A percentile compares a stretch with the other conserved stretches of the same genome.
Conservation (phyloP, 2,888 invertebrate species). For the Papilio protenor region DNA sequence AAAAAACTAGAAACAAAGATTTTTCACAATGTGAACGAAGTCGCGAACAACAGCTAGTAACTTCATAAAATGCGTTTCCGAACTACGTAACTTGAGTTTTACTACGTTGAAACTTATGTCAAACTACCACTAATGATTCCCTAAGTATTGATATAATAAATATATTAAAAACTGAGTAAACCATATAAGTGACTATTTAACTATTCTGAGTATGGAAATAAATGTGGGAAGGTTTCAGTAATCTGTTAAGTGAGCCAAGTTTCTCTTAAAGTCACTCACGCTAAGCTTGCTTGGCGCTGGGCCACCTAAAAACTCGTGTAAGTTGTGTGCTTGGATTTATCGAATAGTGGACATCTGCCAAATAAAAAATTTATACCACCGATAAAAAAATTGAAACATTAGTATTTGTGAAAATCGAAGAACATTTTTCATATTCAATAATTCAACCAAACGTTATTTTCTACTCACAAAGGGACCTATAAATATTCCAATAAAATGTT, state of each 20-base stretch:
- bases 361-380: neutral
- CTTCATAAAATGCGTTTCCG: no score
- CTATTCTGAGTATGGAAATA: neutral
- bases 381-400: neutral
- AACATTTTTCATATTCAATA: neutral
- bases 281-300: slow-evolving; percentile 12
- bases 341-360: slow-evolving; percentile 21
- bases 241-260: slow-evolving; percentile 17
- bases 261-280: neutral
- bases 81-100: no score
- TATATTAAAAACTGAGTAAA: neutral
- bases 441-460: neutral
- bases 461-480: neutral
- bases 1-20: neutral
- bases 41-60: no score
- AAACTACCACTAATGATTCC: no score
- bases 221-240: neutral
- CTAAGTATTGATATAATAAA: no score
- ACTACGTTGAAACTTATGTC: no score
- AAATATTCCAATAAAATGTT: neutral
- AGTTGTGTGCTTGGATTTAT: no score
- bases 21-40: neutral
- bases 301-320: slow-evolving; percentile 1
- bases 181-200: neutral
- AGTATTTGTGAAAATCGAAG: neutral